A percentile compares a stretch with the other conserved stretches of the same genome.
phyloP scores from a whole-genome alignment of 53 echinoderm and acorn worm species.

The Actinopyga echinites region DNA sequence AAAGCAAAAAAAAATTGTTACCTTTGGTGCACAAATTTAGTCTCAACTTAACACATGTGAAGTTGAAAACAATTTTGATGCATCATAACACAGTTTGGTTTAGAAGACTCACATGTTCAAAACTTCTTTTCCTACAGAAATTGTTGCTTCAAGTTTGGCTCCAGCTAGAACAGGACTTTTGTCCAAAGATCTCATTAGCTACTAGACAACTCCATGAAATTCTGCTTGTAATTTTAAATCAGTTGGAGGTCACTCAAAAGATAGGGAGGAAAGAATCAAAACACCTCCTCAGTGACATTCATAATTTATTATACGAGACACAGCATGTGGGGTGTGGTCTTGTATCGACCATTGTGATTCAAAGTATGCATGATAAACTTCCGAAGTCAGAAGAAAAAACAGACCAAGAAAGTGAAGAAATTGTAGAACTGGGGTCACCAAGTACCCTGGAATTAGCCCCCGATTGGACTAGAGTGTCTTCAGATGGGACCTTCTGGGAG shows the following conservation, averaged over 20 bases:
- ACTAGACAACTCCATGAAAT: conserved; percentile 66
- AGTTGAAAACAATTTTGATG: no score
- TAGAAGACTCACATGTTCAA: not conserved
- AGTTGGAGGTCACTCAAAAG: not conserved
- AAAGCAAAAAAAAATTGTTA: no score
- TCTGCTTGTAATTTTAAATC: conserved; percentile 50
- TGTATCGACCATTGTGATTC: conserved; percentile 44
- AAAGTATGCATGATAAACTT: conserved; percentile 27
- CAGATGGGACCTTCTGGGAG: conserved; percentile 72
- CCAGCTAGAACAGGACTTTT: conserved; percentile 71
- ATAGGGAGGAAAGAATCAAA: not conserved
- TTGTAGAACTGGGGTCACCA: conserved; percentile 31
- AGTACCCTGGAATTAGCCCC: conserved; percentile 59
- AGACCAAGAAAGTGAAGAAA: conserved; percentile 1
- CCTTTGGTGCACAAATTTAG: no score
- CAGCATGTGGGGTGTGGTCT: conserved; percentile 50
- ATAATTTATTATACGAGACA: conserved; percentile 53
- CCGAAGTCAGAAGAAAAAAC: not conserved
- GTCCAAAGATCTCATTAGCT: conserved; percentile 44
- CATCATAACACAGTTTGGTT: no score
- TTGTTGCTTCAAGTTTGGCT: conserved; percentile 92
- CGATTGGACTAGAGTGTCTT: conserved; percentile 77
- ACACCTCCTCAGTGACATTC: conserved; percentile 19
- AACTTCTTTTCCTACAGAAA: conserved; percentile 49
- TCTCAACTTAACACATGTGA: no score